Conservation (phyloP, 2,113 vertebrate genomes). For the Misgurnus anguillicaudatus region DNA sequence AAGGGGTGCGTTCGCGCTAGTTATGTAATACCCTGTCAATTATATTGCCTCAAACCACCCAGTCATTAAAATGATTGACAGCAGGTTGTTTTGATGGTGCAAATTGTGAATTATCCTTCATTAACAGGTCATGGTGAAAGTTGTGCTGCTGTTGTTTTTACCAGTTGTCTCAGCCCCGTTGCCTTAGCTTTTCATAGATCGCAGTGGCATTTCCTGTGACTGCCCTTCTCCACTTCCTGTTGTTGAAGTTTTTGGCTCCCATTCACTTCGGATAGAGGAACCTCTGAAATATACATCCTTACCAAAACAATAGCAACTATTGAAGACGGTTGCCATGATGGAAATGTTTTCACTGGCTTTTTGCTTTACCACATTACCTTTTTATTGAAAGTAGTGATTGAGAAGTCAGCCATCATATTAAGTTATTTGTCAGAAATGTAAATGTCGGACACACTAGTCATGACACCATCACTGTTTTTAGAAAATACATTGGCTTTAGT, state of each 20-base stretch:
- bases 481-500: slow-evolving; percentile 1
- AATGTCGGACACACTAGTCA: too few species aligned
- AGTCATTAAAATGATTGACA: too few species aligned
- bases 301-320: slow-evolving; percentile 11
- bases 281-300: slow-evolving; percentile 15
- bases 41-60: too few species aligned
- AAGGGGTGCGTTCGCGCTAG: too few species aligned
- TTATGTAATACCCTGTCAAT: too few species aligned
- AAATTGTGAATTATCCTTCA: too few species aligned
- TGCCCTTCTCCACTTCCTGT: slow-evolving; percentile 72
- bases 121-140: too few species aligned
- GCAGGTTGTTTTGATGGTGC: too few species aligned
- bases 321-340: background rate
- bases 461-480: background rate
- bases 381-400: background rate
- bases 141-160: too few species aligned
- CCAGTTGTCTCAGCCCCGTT: background rate
- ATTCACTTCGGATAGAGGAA: slow-evolving; percentile 61
- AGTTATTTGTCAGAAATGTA: too few species aligned
- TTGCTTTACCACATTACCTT: slow-evolving; percentile 1
- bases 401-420: too few species aligned
- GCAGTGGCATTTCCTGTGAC: slow-evolving; percentile 66
- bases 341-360: background rate
- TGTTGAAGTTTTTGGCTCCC: slow-evolving; percentile 72
- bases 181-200: slow-evolving; percentile 2